Evolutionary conservation across 2,113 vertebrate genomes (phyloP).

Genomic region (Rhabdornis inornatus): DNA sequence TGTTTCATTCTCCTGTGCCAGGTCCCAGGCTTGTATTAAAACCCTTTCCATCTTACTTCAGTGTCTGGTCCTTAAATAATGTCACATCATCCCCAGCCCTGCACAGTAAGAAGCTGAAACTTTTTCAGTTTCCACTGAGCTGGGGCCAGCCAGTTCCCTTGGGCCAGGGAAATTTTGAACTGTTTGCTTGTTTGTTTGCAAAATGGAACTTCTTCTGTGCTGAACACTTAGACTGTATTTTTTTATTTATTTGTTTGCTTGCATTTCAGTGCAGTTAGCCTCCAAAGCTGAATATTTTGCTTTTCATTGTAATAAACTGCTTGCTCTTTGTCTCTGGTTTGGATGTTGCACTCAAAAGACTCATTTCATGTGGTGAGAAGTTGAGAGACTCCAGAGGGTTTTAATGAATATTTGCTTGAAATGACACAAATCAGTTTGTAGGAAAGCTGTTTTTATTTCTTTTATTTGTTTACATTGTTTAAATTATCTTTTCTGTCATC

Average conservation of each 20-base stretch:
- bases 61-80: constrained; percentile 11
- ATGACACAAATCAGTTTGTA: neutral
- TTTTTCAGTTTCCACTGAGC: neutral
- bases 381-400: neutral
- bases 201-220: constrained; percentile 7
- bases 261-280: neutral
- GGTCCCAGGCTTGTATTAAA: constrained; percentile 12
- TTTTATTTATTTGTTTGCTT: neutral
- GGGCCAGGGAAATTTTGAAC: neutral
- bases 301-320: neutral
- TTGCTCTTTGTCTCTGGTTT: neutral
- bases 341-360: constrained; percentile 6
- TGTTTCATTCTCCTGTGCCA: neutral
- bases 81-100: neutral
- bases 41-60: constrained; percentile 3
- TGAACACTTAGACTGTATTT: neutral
- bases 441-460: neutral
- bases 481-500: constrained; percentile 7
- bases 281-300: neutral
- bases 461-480: neutral
- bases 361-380: neutral
- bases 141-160: neutral
- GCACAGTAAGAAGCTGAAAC: neutral
- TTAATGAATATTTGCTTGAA: constrained; percentile 32
- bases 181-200: constrained; percentile 2